Percentiles rank a stretch among this genome's conserved stretches.
phyloP scores from a whole-genome alignment of 1,140 invertebrate species.

The Psilanteris sp. region DNA sequence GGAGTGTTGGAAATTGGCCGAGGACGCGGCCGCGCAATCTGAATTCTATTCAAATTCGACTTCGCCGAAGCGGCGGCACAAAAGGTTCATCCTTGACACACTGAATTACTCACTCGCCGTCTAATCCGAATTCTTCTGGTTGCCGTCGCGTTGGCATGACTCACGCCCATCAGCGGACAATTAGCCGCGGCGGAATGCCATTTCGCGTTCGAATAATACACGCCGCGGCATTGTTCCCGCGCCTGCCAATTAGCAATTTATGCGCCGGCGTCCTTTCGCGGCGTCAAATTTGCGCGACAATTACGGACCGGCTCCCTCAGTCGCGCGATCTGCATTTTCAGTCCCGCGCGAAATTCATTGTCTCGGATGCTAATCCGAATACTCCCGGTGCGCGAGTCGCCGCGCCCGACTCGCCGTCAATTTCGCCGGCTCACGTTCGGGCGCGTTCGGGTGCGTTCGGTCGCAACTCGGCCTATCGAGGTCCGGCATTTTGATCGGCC shows the following conservation, averaged over 20 bases:
- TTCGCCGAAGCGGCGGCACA: too few species aligned
- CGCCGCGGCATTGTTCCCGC: conserved; percentile 44
- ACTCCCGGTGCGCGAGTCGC: conserved; percentile 15
- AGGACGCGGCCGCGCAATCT: too few species aligned
- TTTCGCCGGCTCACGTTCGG: too few species aligned
- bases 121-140: conserved; percentile 27
- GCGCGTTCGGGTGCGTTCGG: too few species aligned
- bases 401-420: neutral
- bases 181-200: conserved; percentile 44
- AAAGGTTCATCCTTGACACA: conserved; percentile 38
- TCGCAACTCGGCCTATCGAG: too few species aligned
- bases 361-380: conserved; percentile 54
- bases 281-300: conserved; percentile 55
- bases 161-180: conserved; percentile 49
- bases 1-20: too few species aligned
- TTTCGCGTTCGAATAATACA: conserved; percentile 52
- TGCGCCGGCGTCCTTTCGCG: conserved; percentile 44
- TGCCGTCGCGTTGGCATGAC: conserved; percentile 40
- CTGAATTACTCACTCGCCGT: conserved; percentile 19
- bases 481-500: too few species aligned
- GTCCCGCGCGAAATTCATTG: conserved; percentile 60
- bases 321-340: conserved; percentile 62
- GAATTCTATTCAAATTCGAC: too few species aligned
- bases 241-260: conserved; percentile 53
- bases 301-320: conserved; percentile 45